Conservation (phyloP, 2,888 invertebrate species). For the Dyspetes luteomarginatus region DNA sequence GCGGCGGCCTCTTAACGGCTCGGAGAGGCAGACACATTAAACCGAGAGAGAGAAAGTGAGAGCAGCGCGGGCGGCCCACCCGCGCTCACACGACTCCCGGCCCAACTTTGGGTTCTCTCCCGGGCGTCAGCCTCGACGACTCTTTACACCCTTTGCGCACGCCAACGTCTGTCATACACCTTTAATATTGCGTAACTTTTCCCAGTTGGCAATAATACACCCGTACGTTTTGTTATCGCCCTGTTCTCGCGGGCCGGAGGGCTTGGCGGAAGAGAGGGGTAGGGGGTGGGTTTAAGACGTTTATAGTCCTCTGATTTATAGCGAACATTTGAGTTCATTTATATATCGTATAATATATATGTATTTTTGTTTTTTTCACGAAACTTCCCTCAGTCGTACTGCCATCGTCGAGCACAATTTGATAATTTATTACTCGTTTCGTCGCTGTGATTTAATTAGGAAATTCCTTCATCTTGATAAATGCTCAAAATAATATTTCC, state of each 20-base stretch:
- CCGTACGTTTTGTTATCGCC: constrained; percentile 30
- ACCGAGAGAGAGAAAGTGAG: constrained; percentile 47
- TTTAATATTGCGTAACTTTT: constrained; percentile 66
- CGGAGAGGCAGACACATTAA: constrained; percentile 70
- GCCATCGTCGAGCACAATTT: not conserved
- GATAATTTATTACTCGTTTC: not conserved
- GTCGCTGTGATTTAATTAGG: not conserved
- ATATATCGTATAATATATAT: no score
- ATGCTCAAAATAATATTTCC: no score
- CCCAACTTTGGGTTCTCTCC: not conserved
- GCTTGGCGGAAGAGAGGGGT: not conserved
- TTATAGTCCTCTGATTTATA: constrained; percentile 28
- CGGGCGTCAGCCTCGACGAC: constrained; percentile 18
- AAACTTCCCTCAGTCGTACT: not conserved
- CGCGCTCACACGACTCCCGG: not conserved
- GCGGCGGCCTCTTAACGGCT: constrained; percentile 68
- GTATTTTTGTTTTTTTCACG: not conserved
- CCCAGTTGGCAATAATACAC: constrained; percentile 60
- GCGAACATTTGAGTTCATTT: constrained; percentile 3
- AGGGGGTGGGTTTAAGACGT: no score
- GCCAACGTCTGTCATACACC: constrained; percentile 62
- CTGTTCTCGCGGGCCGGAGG: not conserved
- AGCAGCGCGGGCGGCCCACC: constrained; percentile 35
- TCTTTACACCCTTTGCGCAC: constrained; percentile 24
- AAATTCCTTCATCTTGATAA: not conserved